phyloP scores from a whole-genome alignment of 2,797 vertebrate genomes.

The Thunnus albacares region DNA sequence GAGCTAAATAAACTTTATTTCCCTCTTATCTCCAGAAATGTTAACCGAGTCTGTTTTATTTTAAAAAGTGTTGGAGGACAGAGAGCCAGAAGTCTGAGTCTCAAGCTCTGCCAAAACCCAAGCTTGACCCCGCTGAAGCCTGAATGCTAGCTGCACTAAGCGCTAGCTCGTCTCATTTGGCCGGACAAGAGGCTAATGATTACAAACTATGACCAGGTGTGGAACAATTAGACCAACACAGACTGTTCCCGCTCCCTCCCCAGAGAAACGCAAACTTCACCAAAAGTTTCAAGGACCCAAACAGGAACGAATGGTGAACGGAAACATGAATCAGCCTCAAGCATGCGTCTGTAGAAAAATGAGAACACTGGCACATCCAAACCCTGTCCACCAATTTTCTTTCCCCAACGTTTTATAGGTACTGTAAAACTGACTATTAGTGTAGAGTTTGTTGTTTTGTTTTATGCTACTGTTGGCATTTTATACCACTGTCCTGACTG shows the following conservation, averaged over 20 bases:
- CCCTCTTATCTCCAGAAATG: slow-evolving; percentile 7
- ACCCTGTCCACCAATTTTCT: neutral
- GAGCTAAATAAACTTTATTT: slow-evolving; percentile 16
- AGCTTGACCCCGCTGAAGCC: neutral
- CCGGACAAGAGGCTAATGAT: slow-evolving; percentile 52
- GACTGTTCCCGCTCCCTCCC: slow-evolving; percentile 5
- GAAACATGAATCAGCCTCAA: slow-evolving; percentile 29
- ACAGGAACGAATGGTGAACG: slow-evolving; percentile 13
- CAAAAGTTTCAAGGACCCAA: slow-evolving; percentile 1
- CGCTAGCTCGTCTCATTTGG: slow-evolving; percentile 20
- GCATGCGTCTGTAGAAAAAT: neutral
- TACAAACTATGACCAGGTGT: slow-evolving; percentile 61
- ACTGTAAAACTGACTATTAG: neutral
- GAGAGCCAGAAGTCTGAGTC: slow-evolving; percentile 19
- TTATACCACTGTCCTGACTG: neutral
- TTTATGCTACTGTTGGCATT: neutral
- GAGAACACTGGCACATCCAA: neutral
- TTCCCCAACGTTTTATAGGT: neutral
- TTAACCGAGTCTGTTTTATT: slow-evolving; percentile 26
- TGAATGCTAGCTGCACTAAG: slow-evolving; percentile 9
- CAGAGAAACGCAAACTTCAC: slow-evolving; percentile 16
- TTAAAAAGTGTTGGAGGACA: slow-evolving; percentile 11
- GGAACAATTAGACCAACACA: slow-evolving; percentile 38
- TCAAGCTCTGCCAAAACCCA: slow-evolving; percentile 13
- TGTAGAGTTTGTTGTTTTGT: neutral